Conservation (phyloP, 2,888 invertebrate genomes). For the Pammene aurita region DNA sequence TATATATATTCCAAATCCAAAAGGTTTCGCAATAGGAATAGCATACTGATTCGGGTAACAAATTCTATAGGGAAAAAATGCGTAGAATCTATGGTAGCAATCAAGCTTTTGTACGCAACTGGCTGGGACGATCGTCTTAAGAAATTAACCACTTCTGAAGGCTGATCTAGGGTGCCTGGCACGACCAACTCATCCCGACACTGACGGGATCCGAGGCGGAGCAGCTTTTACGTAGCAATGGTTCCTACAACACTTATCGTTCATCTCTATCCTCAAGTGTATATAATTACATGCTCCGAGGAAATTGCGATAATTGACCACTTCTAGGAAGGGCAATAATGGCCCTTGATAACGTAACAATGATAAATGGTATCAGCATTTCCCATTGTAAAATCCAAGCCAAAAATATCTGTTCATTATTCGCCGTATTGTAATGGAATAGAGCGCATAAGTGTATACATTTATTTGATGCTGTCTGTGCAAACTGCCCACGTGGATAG, state of each 20-base stretch:
- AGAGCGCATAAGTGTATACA: not conserved
- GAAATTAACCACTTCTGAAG: too few relatives aligned
- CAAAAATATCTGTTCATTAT: not conserved
- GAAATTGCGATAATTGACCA: slow-evolving; percentile 71
- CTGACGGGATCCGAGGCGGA: slow-evolving; percentile 14
- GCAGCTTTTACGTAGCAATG: slow-evolving; percentile 7
- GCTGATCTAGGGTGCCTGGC: too few relatives aligned
- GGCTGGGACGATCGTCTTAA: too few relatives aligned
- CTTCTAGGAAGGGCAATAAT: slow-evolving; percentile 65
- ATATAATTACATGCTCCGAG: slow-evolving; percentile 66
- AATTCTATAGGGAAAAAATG: too few relatives aligned
- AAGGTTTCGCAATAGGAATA: not conserved
- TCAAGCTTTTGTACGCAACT: too few relatives aligned
- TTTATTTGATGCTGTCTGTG: slow-evolving; percentile 12
- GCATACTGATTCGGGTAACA: too few relatives aligned
- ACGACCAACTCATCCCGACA: not conserved
- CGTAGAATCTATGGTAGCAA: too few relatives aligned
- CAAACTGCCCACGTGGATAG: slow-evolving; percentile 30
- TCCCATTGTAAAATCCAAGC: slow-evolving; percentile 48
- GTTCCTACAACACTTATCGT: slow-evolving; percentile 40
- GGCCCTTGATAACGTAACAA: slow-evolving; percentile 65
- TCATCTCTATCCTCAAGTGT: slow-evolving; percentile 41
- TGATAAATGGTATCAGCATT: slow-evolving; percentile 69
- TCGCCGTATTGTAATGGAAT: not conserved
- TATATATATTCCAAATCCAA: not conserved